These are phyloP conservation scores for Eutrigla gurnardus DNA, from an alignment of 2,797 vertebrate genomes.

Conservation along the genomic window DNA sequence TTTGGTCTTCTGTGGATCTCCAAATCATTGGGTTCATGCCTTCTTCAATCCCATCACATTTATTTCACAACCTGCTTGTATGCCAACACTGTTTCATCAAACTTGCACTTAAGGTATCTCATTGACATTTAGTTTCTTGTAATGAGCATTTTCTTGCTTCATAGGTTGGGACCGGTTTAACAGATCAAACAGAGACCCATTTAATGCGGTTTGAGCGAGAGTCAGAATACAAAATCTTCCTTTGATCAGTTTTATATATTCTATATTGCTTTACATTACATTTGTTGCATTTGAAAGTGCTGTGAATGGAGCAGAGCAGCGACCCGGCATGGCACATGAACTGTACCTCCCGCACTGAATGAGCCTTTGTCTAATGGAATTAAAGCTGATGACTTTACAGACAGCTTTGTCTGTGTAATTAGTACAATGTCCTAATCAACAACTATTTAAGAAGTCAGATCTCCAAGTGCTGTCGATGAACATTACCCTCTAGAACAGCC, in stretches of 20 bases:
- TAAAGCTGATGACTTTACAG: slow-evolving; percentile 77
- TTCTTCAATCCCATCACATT: slow-evolving; percentile 18
- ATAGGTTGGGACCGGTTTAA: neutral
- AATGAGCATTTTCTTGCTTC: neutral
- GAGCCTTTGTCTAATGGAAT: slow-evolving; percentile 74
- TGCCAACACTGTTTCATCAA: slow-evolving; percentile 15
- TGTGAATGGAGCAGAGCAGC: slow-evolving; percentile 2
- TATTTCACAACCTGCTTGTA: neutral
- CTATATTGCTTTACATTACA: neutral
- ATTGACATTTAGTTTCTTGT: slow-evolving; percentile 4
- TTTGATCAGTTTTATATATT: neutral
- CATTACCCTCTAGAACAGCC: neutral
- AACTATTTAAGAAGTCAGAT: slow-evolving; percentile 46
- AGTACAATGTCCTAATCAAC: slow-evolving; percentile 57
- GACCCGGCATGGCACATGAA: slow-evolving; percentile 35
- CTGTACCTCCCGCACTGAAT: slow-evolving; percentile 44
- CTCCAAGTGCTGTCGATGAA: slow-evolving; percentile 27
- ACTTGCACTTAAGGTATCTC: slow-evolving; percentile 11
- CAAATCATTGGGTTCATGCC: neutral
- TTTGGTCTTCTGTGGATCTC: neutral
- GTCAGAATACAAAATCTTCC: neutral
- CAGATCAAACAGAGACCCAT: neutral
- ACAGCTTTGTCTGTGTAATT: slow-evolving; percentile 59
- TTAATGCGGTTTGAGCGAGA: neutral
- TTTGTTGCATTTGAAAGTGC: slow-evolving; percentile 15